Base-by-base conservation (phyloP, 92 coral and sea anemone genomes). In the Paragorgia papillata region DNA sequence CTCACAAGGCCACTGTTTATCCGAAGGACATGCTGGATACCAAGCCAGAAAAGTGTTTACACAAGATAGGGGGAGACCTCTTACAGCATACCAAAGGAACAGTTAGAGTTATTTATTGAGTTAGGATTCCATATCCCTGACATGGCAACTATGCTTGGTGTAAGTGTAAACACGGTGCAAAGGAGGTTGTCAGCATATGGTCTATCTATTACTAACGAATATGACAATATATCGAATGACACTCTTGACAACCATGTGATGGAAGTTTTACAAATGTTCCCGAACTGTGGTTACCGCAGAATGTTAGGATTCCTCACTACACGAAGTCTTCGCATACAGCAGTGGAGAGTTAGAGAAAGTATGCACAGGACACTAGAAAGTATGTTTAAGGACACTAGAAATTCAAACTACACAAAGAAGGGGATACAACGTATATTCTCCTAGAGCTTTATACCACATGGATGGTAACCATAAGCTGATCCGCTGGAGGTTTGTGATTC, bases 101-200 rank as follows among this genome's bases (percentile, higher is more conserved):
- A 77, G 60, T 44, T 77, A 12, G 82, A 77, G 69, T 62, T 77
- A 77, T 77, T n/a, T n/a, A n/a, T n/a, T n/a, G n/a, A n/a, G n/a
- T n/a, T n/a, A n/a, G 82, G 82, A 41, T 77, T 77, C 49, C 58
- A 62, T 61, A 43, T 69, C 24, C 58, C 82, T 28, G 82, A 77
- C 21, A 77, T 77, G 28, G 82, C 82, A 39, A 77, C 82, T 62
- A 79, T 79, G 83, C 41, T 79, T 20, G 55, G 55, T 12, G 83
- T 54, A 39, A 40, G 75, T 79, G 56, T 22, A 9, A 66, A 62
- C 20, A 79, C 83, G 17, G 76, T 66, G 26, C 75, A 65, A 65
- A 79, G 75, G 41, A 7, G 83, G 61, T 62, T 79, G 48, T 49
- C 48, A 20, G 76, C 12, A 32, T 66, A 79, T 33, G 29, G 50